A percentile compares a stretch with the other conserved stretches of the same genome.
Evolutionary conservation across 2,888 invertebrate genomes (phyloP).

Genomic region (Norana najaformis): DNA sequence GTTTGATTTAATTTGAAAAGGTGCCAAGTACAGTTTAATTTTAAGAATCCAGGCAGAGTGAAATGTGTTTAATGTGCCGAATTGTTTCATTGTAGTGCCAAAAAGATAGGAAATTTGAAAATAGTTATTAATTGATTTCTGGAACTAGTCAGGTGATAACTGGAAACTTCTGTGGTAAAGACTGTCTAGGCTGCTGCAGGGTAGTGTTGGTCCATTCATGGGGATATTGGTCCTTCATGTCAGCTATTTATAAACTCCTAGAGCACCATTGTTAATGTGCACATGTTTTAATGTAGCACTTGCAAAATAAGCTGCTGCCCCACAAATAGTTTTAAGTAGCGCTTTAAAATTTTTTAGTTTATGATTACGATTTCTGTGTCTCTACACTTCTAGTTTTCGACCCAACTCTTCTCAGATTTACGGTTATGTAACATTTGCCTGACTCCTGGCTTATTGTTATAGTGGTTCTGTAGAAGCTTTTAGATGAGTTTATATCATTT

Average conservation of each 20-base stretch:
- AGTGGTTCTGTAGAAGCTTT: neutral
- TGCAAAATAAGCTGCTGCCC: no score
- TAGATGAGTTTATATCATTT: neutral
- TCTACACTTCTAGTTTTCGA: neutral
- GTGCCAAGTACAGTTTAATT: neutral
- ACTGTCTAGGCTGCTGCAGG: neutral
- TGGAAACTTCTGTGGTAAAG: neutral
- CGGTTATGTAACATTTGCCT: no score
- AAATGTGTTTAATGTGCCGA: no score
- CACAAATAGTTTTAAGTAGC: no score
- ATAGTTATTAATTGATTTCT: neutral
- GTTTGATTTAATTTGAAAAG: neutral
- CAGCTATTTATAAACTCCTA: no score
- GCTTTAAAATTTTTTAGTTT: neutral
- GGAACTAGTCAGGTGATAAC: neutral
- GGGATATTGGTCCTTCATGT: neutral
- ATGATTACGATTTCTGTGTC: neutral
- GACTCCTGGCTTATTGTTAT: neutral
- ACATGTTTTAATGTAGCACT: no score
- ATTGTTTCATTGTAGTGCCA: neutral
- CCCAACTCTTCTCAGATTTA: no score
- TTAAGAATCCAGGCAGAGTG: neutral
- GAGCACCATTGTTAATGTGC: no score
- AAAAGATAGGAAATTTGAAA: neutral
- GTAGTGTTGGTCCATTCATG: neutral